Evolutionary conservation across 1,140 invertebrate species (phyloP).

Genomic region (Paraescarpia echinospica): DNA sequence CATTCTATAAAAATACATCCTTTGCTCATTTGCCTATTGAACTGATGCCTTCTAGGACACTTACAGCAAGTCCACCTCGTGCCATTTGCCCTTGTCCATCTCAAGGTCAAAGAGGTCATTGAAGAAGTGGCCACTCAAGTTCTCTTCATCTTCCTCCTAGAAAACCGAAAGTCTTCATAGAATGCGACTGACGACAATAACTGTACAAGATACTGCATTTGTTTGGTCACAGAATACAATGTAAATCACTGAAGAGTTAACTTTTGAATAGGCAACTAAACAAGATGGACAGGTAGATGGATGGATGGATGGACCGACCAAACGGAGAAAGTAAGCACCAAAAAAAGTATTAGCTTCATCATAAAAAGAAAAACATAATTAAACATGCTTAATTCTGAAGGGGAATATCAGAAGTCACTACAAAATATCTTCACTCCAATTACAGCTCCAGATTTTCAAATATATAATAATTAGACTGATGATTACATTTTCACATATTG

Average conservation of each 20-base stretch:
- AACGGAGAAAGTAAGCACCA: neutral
- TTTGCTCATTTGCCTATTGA: neutral
- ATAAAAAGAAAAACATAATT: too few relatives aligned
- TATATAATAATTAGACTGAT: too few relatives aligned
- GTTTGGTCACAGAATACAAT: too few relatives aligned
- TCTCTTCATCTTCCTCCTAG: conserved; percentile 63
- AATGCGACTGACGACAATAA: too few relatives aligned
- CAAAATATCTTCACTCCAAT: too few relatives aligned
- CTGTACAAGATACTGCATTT: too few relatives aligned
- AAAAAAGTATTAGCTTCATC: too few relatives aligned
- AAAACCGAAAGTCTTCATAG: conserved; percentile 10
- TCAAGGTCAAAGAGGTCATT: conserved; percentile 81
- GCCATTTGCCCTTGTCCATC: conserved; percentile 74
- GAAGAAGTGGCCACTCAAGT: conserved; percentile 77
- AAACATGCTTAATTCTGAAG: too few relatives aligned
- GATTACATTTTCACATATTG: too few relatives aligned
- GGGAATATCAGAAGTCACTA: too few relatives aligned
- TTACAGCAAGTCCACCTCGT: conserved; percentile 52
- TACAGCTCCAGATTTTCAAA: too few relatives aligned
- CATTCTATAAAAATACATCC: neutral
- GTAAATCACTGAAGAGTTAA: too few relatives aligned
- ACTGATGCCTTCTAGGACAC: neutral
- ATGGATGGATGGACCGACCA: neutral
- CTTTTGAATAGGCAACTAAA: conserved; percentile 8
- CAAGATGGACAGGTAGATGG: neutral